Base-by-base conservation (phyloP, 1,140 invertebrate species). In the Mycetomoellerius zeteki region DNA sequence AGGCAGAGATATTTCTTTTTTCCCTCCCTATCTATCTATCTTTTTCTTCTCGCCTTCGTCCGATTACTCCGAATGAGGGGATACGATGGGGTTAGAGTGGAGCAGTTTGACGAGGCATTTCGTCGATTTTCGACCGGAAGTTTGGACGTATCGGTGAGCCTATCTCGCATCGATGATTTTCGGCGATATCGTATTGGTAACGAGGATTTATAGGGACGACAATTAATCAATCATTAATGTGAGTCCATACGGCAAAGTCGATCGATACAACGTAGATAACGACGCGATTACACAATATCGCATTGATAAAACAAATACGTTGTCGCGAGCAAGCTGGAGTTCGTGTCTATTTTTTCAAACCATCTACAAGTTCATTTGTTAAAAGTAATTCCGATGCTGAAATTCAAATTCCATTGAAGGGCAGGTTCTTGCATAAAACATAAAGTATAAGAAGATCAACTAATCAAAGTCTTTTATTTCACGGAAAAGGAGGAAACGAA, bases 211-310 rank as follows among this genome's bases (percentile, higher is more conserved):
- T n/a, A 12, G 21, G 14, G 14, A 0, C n/a, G 33, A 24, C 43
- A 30, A 80, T 81, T 69, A 80, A 80, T 72, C 33, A 14, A 80
- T 60, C 37, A 82, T 73, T 43, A 71, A 81, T 7, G 16, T 4
- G 10, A 69, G 30, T 56, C 16, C 52, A 37, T 43, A 69, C 30
- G 12, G n/a, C 30, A 12, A 16, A 27, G 16, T 19, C 8, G 67
- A 82, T 82, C 33, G 80, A 73, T 82, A 37, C 19, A 58, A 24
- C 52, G 14, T 71, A 58, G 67, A 82, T 82, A 82, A 58, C 24
- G 10, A 3, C 6, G 12, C 14, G 52, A 72, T 82, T 82, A 82
- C 54, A 54, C 37, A 82, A 82, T n/a, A n/a, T 30, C 78, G 10
- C 33, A 33, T 8, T 16, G 67, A 82, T 82, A 82, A 37, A 37